Conservation (phyloP, 2,113 vertebrate species). For the Equus przewalskii region DNA sequence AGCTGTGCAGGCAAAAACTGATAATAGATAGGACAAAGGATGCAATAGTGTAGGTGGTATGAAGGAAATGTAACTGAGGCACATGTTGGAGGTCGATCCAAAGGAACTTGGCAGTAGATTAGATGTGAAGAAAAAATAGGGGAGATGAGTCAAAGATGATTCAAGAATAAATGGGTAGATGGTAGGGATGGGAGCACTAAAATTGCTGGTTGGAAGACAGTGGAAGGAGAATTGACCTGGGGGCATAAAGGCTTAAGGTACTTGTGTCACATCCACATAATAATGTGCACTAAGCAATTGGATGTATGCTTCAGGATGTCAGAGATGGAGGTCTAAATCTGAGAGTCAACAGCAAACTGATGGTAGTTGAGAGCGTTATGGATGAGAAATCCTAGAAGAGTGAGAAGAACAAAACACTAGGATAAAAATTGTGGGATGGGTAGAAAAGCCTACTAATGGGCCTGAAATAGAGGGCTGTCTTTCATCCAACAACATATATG, state of each 20-base stretch:
- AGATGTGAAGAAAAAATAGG: neutral
- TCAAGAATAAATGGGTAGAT: neutral
- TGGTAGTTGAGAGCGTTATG: neutral
- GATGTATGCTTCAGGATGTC: neutral
- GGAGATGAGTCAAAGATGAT: neutral
- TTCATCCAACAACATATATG: neutral
- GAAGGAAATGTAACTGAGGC: neutral
- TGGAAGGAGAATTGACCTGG: no score
- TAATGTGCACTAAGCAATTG: neutral
- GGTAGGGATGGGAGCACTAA: accelerated
- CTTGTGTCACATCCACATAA: neutral
- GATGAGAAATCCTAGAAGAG: neutral
- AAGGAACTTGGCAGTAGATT: neutral
- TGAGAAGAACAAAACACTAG: neutral
- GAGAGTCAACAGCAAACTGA: neutral
- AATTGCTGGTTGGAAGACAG: no score
- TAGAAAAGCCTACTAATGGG: neutral
- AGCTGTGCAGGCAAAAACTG: neutral
- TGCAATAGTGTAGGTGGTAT: neutral
- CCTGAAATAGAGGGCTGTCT: neutral
- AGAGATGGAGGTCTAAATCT: neutral
- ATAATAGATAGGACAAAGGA: neutral
- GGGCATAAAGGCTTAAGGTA: neutral
- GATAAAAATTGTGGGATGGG: no score
- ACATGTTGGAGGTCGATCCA: neutral